Conservation (phyloP, 2,113 vertebrate genomes). For the Chloebia gouldiae region DNA sequence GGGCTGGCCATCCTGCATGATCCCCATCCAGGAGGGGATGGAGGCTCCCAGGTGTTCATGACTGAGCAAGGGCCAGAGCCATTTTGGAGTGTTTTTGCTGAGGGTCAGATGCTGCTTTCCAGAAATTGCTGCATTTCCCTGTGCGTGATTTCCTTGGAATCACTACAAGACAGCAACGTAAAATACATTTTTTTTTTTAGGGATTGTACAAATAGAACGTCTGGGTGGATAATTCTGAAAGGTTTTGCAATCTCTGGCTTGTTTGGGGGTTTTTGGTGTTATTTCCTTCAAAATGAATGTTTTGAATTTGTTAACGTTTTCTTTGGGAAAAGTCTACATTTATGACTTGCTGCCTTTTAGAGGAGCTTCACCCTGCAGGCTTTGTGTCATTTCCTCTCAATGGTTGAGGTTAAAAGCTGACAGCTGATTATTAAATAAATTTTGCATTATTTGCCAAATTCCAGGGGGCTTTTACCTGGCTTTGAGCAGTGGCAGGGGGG, state of each 20-base stretch:
- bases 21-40: background rate
- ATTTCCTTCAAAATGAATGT: background rate
- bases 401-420: slow-evolving; percentile 11
- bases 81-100: background rate
- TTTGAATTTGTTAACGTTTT: background rate
- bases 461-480: background rate
- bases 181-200: background rate
- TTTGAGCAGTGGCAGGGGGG: background rate
- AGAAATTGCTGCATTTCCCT: background rate
- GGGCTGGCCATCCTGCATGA: background rate
- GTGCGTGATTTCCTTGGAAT: background rate
- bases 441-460: slow-evolving; percentile 25
- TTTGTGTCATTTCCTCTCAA: slow-evolving; percentile 17
- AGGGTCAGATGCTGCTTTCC: background rate
- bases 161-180: background rate
- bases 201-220: background rate
- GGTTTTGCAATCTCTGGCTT: background rate
- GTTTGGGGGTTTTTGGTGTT: background rate
- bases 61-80: background rate
- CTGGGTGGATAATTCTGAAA: background rate
- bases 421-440: background rate
- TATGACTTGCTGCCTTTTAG: background rate
- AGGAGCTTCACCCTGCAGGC: slow-evolving; percentile 2
- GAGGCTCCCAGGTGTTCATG: background rate
- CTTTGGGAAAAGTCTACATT: background rate